These are phyloP conservation scores for Mastigias papua DNA, from an alignment of 30 jellyfish, hydroid and myxozoan genomes.

Conservation along the genomic window DNA sequence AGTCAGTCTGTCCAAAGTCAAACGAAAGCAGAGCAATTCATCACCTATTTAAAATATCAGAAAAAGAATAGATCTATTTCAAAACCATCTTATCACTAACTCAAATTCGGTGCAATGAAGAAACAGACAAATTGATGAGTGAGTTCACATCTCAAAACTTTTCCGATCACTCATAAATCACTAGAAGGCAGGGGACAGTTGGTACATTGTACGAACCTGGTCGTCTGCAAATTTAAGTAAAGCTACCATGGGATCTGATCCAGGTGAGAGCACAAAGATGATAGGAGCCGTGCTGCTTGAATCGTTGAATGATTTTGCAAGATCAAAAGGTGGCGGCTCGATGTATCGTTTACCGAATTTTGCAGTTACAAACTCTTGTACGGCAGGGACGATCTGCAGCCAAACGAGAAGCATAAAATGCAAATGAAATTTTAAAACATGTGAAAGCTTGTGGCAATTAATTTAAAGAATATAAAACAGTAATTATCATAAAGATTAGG, in stretches of 20 bases:
- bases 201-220: constrained; percentile 65
- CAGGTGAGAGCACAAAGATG: constrained; percentile 94
- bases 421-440: not conserved
- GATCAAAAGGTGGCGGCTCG: constrained; percentile 99
- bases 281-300: constrained; percentile 96
- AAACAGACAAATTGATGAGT: too few relatives aligned
- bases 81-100: too few relatives aligned
- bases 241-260: constrained; percentile 98
- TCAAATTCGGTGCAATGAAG: too few relatives aligned
- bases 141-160: too few relatives aligned
- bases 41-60: too few relatives aligned
- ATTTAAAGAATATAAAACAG: too few relatives aligned
- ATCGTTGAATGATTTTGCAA: constrained; percentile 94
- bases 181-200: not conserved
- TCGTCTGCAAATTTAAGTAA: constrained; percentile 96
- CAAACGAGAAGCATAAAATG: not conserved
- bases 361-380: constrained; percentile 90
- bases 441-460: too few relatives aligned
- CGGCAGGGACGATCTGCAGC: constrained; percentile 93
- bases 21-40: too few relatives aligned
- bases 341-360: constrained; percentile 90
- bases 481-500: too few relatives aligned
- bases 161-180: too few relatives aligned
- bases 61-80: too few relatives aligned
- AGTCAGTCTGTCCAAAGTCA: too few relatives aligned